These are phyloP conservation scores for Neocrepidodera transversa DNA, from an alignment of 2,888 invertebrate species.

Conservation along the genomic window DNA sequence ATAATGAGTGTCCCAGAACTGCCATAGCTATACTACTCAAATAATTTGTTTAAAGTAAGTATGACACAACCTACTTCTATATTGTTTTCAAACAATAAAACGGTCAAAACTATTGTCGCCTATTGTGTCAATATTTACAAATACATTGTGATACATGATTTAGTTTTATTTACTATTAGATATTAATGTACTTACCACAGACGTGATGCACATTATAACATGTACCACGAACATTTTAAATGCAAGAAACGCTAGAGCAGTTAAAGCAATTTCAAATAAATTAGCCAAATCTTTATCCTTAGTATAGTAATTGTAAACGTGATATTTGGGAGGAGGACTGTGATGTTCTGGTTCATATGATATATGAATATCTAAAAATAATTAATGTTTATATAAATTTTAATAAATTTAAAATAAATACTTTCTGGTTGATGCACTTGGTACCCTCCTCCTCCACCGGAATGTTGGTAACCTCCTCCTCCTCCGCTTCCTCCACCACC, in stretches of 20 bases:
- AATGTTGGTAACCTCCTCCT: constrained; percentile 1
- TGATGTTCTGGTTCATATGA: constrained; percentile 41
- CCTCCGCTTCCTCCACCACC: not conserved
- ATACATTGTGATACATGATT: too few species aligned
- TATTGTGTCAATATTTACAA: too few species aligned
- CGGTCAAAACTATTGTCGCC: too few species aligned
- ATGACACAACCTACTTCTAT: too few species aligned
- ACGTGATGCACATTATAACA: constrained; percentile 76
- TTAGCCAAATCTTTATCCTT: constrained; percentile 73
- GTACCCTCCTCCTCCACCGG: constrained; percentile 30
- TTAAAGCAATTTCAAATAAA: constrained; percentile 80
- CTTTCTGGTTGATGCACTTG: constrained; percentile 19
- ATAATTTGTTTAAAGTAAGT: too few species aligned
- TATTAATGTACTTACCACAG: constrained; percentile 61
- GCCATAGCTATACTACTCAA: too few species aligned
- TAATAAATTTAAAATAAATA: not conserved
- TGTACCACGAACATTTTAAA: constrained; percentile 83
- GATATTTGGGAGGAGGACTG: constrained; percentile 54
- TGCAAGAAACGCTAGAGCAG: constrained; percentile 80
- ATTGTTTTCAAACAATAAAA: too few species aligned
- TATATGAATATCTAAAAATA: too few species aligned
- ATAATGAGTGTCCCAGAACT: too few species aligned
- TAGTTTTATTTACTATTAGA: not conserved
- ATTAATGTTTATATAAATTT: too few species aligned
- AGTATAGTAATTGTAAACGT: constrained; percentile 49